Evolutionary conservation across 1,140 invertebrate species (phyloP), one percentile per base, ranked within the genome.

Genomic region (Holotrichia oblita): DNA sequence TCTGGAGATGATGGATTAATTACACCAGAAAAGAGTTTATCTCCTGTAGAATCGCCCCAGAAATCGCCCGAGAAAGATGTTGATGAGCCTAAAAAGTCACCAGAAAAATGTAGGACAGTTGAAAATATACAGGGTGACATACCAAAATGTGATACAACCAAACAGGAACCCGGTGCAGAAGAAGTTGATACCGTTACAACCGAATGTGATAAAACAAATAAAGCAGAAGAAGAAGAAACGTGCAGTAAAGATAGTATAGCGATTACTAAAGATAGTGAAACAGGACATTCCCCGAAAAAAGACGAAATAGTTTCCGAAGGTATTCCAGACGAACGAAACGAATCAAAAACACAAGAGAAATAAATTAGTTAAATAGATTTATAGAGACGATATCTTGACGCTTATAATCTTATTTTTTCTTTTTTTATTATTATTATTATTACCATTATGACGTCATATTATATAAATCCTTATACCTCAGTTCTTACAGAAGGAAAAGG

Each of bases 221-320:
- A 69, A 69, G 12, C 6, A 7, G 22, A 69, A 6, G 22, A 69
- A 22, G 8, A 27, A 22, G 10, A 64, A 22, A 2, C 17, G 22
- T 69, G 22, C 17, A 55, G 12, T 27, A 20, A 27, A 10, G 17
- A 22, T 20, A 64, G 24, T 27, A 64, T 6, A 6, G 6, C 22
- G 22, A 64, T 27, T 17, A 27, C 24, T 9, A 20, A 64, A 64
- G 7, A 14, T 64, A 64, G 61, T 64, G 61, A 64, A 20, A 64
- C 24, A 27, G 61, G 61, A 69, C 61, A 69, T 69, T 69, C 61
- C 61, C 61, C 61, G 27, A 34, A 27, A 34, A 69, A 69, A 69
- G 61, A 69, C 61, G 8, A 69, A 69, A n/a, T n/a, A n/a, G 22
- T 69, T 69, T 10, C 20, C 6, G 27, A 69, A 8, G 22, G 24